Evolutionary conservation across 2,797 vertebrate species (phyloP), one percentile per base, ranked within the genome.

Genomic region (Eleutherodactylus coqui): DNA sequence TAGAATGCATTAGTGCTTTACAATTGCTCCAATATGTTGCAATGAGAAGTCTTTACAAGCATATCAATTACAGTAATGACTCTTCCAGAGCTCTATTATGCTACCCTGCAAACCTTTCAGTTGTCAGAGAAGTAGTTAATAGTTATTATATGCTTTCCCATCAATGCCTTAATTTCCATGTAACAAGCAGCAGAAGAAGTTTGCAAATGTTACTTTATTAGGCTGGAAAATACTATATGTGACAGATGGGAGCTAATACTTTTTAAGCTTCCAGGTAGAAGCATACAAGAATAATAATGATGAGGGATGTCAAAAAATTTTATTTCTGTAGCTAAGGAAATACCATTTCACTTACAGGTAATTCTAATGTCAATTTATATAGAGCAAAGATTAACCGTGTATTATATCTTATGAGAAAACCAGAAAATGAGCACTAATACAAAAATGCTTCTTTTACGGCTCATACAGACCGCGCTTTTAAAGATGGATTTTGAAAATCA

Each of bases 31-130:
- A 93, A 90, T 86, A 83, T 92, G 90, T 93, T 92, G 92, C 91
- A 94, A 94, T 93, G 89, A 92, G 93, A 90, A 91, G 88, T 91
- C 89, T 91, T 94, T 92, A 92, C 92, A 91, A 91, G 90, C 91
- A 91, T 94, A 94, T 95, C 94, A 94, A 93, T 94, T 95, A 94
- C 90, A 89, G 91, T 95, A 94, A 95, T 94, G 93, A 94, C 90
- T 92, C 93, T 95, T 94, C 93, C 89, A 93, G 92, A 94, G 94
- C 91, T 92, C 90, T 90, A 91, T 90, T 87, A 69, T 90, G 90
- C 92, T 91, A 93, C 92, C 92, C 91, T 89, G 86, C 91, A 91
- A 94, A 93, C 92, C 89, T 94, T 92, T 89, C 89, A 91, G 93
- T 92, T 93, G 93, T 93, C 92, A 93, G 91, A 92, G 92, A 94